Evolutionary conservation across 2,797 vertebrate genomes (phyloP).

Genomic region (Phalanger gymnotis): DNA sequence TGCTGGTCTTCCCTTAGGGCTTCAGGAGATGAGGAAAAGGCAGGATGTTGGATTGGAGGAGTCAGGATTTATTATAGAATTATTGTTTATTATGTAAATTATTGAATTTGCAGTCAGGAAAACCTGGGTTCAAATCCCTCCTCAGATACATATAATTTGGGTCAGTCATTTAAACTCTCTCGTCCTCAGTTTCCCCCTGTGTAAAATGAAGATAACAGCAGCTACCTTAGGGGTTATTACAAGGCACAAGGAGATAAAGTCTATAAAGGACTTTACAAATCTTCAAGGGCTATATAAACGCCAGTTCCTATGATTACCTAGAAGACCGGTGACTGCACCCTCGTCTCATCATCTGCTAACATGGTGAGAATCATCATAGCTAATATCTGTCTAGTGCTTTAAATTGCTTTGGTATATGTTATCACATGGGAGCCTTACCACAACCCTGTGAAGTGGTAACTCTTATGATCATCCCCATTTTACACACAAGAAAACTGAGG

Average conservation of each 20-base stretch:
- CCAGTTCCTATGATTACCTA: not conserved
- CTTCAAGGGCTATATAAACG: not conserved
- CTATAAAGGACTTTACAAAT: not conserved
- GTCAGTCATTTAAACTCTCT: not conserved
- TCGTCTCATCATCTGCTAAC: not conserved
- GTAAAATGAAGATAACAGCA: not conserved
- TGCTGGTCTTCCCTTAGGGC: not conserved
- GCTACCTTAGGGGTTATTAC: not conserved
- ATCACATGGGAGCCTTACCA: fast-evolving
- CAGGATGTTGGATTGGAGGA: not conserved
- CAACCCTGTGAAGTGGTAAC: not conserved
- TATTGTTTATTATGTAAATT: no score
- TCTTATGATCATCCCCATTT: not conserved
- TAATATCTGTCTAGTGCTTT: not conserved
- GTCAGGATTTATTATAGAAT: no score
- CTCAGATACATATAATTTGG: not conserved
- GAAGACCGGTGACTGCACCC: not conserved
- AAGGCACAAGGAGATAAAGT: not conserved
- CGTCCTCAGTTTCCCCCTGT: not conserved
- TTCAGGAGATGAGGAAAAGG: not conserved
- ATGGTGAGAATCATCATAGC: not conserved
- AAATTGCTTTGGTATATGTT: not conserved
- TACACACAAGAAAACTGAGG: not conserved
- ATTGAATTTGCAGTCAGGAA: not conserved
- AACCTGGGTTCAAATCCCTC: not conserved